Percentiles rank a stretch among this genome's conserved stretches.
These are phyloP conservation scores for Lordiphosa andalusiaca DNA, from an alignment of 2,888 invertebrate species.

Conservation along the genomic window DNA sequence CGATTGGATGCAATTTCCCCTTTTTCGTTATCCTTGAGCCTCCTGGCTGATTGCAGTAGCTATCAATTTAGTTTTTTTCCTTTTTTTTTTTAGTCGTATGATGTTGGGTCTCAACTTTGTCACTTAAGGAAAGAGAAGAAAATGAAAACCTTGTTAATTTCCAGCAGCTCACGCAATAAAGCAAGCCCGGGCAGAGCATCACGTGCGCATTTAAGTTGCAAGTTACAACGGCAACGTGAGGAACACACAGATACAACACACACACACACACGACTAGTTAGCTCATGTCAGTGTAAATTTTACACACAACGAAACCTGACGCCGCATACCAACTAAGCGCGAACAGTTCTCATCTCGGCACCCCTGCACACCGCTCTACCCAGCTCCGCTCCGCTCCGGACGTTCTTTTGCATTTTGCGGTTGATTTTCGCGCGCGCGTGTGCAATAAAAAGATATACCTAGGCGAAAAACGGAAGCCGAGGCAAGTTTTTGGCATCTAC, in stretches of 20 bases:
- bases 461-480: conserved; percentile 45
- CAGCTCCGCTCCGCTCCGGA: background rate
- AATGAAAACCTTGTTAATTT: conserved; percentile 61
- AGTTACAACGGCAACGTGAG: conserved; percentile 69
- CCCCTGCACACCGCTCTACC: background rate
- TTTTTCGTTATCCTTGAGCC: conserved; percentile 30
- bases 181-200: conserved; percentile 56
- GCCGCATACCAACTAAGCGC: conserved; percentile 62
- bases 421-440: conserved; percentile 51
- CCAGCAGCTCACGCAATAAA: conserved; percentile 65
- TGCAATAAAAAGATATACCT: conserved; percentile 68
- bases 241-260: conserved; percentile 30
- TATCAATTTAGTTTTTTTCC: conserved; percentile 33
- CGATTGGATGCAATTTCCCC: conserved; percentile 9
- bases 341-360: conserved; percentile 4
- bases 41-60: conserved; percentile 41
- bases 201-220: conserved; percentile 70
- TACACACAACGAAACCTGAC: conserved; percentile 70
- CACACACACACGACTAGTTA: conserved; percentile 57
- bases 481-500: conserved; percentile 53
- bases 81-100: conserved; percentile 28
- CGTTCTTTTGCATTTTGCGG: conserved; percentile 43
- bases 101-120: conserved; percentile 33
- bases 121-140: conserved; percentile 9
- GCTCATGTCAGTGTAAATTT: conserved; percentile 72